Evolutionary conservation across 2,113 vertebrate genomes (phyloP), one percentile per base, ranked within the genome.

Genomic region (Prinia subflava): DNA sequence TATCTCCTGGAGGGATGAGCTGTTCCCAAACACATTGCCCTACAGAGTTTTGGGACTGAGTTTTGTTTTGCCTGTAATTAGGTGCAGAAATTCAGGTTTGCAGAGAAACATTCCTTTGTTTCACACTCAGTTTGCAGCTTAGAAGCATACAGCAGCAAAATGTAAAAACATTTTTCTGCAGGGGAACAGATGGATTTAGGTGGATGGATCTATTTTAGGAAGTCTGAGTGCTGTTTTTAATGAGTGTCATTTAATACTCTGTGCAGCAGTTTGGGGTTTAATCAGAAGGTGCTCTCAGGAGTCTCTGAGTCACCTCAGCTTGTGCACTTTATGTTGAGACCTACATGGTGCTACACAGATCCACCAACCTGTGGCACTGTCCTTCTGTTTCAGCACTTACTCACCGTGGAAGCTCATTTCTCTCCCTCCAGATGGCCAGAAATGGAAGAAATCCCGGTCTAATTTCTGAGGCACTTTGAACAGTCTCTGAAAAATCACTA

Each of bases 361-460:
- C 76, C 90, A 95, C 90, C 93, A 77, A 90, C 89, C 87, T 86
- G 92, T 49, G 31, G 90, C 96, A 94, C 88, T 89, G 4, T 70
- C 90, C 83, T 95, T 91, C 95, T 88, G 87, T 70, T 90, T 62
- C 76, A 57, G 37, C 23, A 19, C 92, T 90, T 86, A 25, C 53
- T 87, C 87, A 67, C 83, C 0, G 1, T 90, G 83, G 82, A 95
- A 87, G 88, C 73, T 95, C 92, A 53, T 94, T 97, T 96, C 88
- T 92, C 64, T 93, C 73, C 88, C 92, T 96, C 95, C 96, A 97
- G 95, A 96, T 96, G 95, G 95, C 85, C 94, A 89, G 82, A 95
- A 90, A 93, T 44, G 42, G 42, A 44, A 44, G 42, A 89, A 92
- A 69, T 94, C 96, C 95, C 96, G 88, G 90, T 96, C 85, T 95